A percentile compares a stretch with the other conserved stretches of the same genome.
Conservation (phyloP, 2,888 invertebrate genomes). For the Netelia melanura region DNA sequence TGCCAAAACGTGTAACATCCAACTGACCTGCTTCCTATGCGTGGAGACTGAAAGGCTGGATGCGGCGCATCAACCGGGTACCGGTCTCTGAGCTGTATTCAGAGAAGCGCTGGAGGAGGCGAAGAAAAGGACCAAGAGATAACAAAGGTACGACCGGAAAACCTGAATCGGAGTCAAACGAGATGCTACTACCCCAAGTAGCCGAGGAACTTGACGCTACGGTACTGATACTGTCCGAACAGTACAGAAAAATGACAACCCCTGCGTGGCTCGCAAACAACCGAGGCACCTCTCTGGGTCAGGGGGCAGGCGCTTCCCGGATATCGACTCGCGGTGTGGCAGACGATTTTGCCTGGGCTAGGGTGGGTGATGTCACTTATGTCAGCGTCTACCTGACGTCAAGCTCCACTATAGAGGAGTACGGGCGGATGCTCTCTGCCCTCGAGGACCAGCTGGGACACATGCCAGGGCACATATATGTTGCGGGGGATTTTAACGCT, state of each 20-base stretch:
- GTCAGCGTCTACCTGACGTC: not conserved
- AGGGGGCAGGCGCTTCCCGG: conserved; percentile 24
- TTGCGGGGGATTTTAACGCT: conserved; percentile 65
- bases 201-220: conserved; percentile 35
- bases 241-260: conserved; percentile 23
- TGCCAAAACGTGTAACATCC: not conserved
- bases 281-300: conserved; percentile 46
- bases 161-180: conserved; percentile 46
- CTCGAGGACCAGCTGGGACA: conserved; percentile 16
- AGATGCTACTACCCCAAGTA: conserved; percentile 49
- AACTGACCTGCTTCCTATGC: conserved; percentile 24
- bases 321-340: not conserved
- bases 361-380: not conserved
- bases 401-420: not conserved
- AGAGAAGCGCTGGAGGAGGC: conserved; percentile 45
- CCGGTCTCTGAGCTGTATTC: conserved; percentile 39
- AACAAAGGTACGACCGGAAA: conserved; percentile 39
- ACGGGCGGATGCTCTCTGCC: not conserved
- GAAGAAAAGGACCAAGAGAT: conserved; percentile 40
- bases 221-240: conserved; percentile 42
- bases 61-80: conserved; percentile 6
- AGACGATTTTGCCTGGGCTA: not conserved
- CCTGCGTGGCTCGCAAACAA: conserved; percentile 36
- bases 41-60: conserved; percentile 26
- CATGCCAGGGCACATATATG: conserved; percentile 29